Evolutionary conservation across 1,140 invertebrate species (phyloP).

Genomic region (Diachasma alloeum): DNA sequence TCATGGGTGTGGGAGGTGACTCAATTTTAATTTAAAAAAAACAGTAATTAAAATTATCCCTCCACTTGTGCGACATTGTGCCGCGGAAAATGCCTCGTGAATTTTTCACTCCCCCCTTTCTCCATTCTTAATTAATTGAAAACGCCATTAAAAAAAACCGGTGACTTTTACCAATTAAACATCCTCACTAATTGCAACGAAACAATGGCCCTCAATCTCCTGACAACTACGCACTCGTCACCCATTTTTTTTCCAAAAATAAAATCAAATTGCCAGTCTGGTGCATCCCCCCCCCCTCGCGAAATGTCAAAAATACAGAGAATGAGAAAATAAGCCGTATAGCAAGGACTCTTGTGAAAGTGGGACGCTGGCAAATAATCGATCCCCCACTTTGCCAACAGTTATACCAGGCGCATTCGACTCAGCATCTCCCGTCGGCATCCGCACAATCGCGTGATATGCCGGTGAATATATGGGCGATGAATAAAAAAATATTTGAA

Average conservation of each 20-base stretch:
- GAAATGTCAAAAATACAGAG: neutral
- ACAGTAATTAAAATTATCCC: neutral
- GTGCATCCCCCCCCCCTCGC: neutral
- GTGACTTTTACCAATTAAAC: no score
- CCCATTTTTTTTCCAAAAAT: neutral
- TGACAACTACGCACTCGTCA: no score
- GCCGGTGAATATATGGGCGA: no score
- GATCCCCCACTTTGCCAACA: slow-evolving; percentile 3
- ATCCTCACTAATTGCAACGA: no score
- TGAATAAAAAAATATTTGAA: neutral
- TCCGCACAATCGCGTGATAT: neutral
- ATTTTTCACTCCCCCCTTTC: no score
- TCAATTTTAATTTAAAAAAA: slow-evolving; percentile 16
- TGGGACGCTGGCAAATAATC: slow-evolving; percentile 21
- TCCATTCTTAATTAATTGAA: no score
- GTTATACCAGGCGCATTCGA: neutral
- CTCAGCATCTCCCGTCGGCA: no score
- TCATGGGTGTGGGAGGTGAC: slow-evolving; percentile 91
- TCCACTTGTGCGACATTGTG: no score
- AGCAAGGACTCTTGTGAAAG: neutral
- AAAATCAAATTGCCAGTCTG: neutral
- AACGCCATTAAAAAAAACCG: no score
- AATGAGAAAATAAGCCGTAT: slow-evolving; percentile 3
- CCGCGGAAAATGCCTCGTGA: no score
- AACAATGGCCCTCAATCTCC: no score